Base-by-base conservation (phyloP, 2,888 invertebrate genomes). In the Meiosimyza platycephala region DNA sequence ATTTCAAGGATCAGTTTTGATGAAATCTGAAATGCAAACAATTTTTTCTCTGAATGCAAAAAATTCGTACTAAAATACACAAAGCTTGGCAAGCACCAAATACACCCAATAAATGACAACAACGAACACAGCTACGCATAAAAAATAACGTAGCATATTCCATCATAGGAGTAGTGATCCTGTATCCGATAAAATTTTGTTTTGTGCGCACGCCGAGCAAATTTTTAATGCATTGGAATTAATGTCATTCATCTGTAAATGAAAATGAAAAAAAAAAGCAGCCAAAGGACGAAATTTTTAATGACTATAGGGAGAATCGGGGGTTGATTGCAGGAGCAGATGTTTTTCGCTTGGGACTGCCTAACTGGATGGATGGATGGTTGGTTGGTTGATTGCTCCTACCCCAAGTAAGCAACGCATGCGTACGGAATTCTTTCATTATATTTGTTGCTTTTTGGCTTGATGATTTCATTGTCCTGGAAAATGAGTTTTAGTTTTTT, bases 301-400 rank as follows among this genome's bases (percentile, higher is more conserved):
- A 67, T 11, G 55, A 55, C n/a, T 15, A 3, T 55, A 55, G 16
- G 11, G 22, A 55, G 52, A 50, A 64, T 65, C 73, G 73, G 72
- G 75, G 73, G 72, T 75, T 73, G 75, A 66, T 68, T 51, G 81
- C 84, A 83, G 83, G 83, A 79, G 84, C 84, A 84, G 84, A 84
- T 84, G 84, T 84, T 84, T 83, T 80, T 80, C 79, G 79, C 70
- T 28, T 52, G 62, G 40, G 40, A 40, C 40, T 40, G 40, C 9
- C 40, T 40, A 40, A 47, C 70, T 52, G 59, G 22, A 60, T 13
- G 47, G 40, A 40, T 40, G 9, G 71, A 22, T 33, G n/a, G n/a
- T n/a, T n/a, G n/a, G 57, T 66, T 54, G 47, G 68, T 60, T 40
- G 40, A 15, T 16, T 51, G 18, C 64, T 74, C 63, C 76, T 76